Evolutionary conservation across 2,888 invertebrate genomes (phyloP).

Genomic region (Aradus depressus): DNA sequence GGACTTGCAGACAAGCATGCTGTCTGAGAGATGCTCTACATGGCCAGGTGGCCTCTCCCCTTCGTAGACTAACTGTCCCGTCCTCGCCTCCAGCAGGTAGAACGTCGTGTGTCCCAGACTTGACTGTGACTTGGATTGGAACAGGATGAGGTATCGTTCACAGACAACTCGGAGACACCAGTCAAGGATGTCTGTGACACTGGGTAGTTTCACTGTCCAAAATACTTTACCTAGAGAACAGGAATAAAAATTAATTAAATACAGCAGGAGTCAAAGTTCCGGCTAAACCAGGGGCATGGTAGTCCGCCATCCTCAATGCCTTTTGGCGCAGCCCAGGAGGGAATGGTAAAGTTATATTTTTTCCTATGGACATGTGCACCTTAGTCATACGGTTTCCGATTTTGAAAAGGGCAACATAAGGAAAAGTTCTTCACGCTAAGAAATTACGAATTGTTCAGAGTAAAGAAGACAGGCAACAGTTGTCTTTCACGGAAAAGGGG

Average conservation of each 20-base stretch:
- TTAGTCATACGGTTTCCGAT: too few relatives aligned
- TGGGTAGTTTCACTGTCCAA: conserved; percentile 6
- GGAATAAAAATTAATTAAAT: not conserved
- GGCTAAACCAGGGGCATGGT: too few relatives aligned
- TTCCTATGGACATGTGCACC: too few relatives aligned
- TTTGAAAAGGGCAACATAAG: too few relatives aligned
- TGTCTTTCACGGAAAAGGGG: too few relatives aligned
- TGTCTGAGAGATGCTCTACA: conserved; percentile 12
- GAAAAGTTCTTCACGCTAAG: too few relatives aligned
- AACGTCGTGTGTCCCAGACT: not conserved
- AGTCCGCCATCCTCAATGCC: too few relatives aligned
- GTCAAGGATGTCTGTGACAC: conserved; percentile 7
- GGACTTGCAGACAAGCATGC: conserved; percentile 1
- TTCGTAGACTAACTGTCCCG: conserved; percentile 5
- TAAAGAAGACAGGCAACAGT: too few relatives aligned
- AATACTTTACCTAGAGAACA: conserved; percentile 2
- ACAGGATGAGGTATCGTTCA: conserved; percentile 9
- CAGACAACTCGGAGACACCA: conserved; percentile 14
- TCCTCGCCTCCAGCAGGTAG: conserved; percentile 8
- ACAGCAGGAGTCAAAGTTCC: too few relatives aligned
- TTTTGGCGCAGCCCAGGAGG: too few relatives aligned
- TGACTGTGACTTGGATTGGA: conserved; percentile 6
- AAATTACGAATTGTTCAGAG: too few relatives aligned
- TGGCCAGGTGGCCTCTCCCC: conserved; percentile 11
- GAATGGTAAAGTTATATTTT: too few relatives aligned